phyloP scores from a whole-genome alignment of 2,888 invertebrate genomes.

The Dusona sp. region DNA sequence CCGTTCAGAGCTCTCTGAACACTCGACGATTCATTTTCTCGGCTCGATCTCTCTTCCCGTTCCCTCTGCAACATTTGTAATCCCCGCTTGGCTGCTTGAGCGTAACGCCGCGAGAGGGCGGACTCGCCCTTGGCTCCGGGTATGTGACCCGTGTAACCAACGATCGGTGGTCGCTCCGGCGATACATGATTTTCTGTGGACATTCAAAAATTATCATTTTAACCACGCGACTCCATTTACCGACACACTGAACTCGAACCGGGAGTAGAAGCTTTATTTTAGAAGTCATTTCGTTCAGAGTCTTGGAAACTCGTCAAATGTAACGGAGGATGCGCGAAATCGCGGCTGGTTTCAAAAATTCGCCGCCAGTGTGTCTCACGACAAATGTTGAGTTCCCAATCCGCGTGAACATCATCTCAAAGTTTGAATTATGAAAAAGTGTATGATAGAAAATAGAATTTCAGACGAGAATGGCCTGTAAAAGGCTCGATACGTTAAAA shows the following conservation, averaged over 20 bases:
- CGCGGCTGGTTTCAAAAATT: not conserved
- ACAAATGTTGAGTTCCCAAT: not conserved
- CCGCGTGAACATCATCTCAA: not conserved
- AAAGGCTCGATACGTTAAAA: not conserved
- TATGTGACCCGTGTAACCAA: constrained; percentile 91
- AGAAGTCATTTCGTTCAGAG: not conserved
- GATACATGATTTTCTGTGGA: constrained; percentile 88
- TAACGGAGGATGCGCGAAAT: not conserved
- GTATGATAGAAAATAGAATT: not conserved
- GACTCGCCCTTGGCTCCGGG: constrained; percentile 89
- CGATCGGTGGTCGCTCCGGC: constrained; percentile 89
- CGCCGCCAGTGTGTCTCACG: not conserved
- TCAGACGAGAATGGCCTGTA: not conserved
- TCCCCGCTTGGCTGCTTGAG: constrained; percentile 89
- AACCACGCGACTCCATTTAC: not conserved
- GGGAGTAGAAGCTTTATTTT: not conserved
- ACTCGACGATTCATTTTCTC: constrained; percentile 60
- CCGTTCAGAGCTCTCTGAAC: constrained; percentile 74
- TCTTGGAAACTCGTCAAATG: not conserved
- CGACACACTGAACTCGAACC: not conserved
- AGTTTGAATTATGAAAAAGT: not conserved
- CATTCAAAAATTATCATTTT: constrained; percentile 19
- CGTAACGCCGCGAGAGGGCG: constrained; percentile 89
- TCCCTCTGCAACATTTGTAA: constrained; percentile 87
- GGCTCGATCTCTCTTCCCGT: constrained; percentile 84